A percentile compares a stretch with the other conserved stretches of the same genome.
phyloP scores from a whole-genome alignment of 2,888 invertebrate species.

The Tholera decimalis region DNA sequence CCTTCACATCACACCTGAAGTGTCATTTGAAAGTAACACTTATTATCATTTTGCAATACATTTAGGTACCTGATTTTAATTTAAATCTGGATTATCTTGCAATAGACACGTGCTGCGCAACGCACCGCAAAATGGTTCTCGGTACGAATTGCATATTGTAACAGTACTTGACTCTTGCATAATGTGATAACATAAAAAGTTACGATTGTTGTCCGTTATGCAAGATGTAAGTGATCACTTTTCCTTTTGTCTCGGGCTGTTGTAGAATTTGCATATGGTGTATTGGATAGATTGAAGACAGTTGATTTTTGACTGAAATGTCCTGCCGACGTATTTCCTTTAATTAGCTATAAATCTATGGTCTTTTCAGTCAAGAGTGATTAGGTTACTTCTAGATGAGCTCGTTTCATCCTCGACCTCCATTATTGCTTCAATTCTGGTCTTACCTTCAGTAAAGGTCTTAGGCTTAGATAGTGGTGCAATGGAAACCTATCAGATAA shows the following conservation, averaged over 20 bases:
- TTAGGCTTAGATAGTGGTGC: too few species aligned
- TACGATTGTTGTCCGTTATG: slow-evolving; percentile 44
- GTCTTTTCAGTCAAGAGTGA: too few species aligned
- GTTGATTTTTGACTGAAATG: neutral
- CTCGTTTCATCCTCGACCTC: too few species aligned
- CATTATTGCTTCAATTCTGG: too few species aligned
- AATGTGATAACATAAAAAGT: slow-evolving; percentile 41
- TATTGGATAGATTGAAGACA: neutral
- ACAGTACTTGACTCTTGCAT: slow-evolving; percentile 43
- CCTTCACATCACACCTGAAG: too few species aligned
- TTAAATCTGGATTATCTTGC: slow-evolving; percentile 35
- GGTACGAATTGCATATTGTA: slow-evolving; percentile 48
- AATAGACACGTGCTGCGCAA: slow-evolving; percentile 33
- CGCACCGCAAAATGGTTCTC: slow-evolving; percentile 33
- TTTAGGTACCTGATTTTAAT: slow-evolving; percentile 11
- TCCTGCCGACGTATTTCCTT: too few species aligned
- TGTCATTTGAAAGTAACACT: neutral
- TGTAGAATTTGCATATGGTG: neutral
- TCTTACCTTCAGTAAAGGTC: too few species aligned
- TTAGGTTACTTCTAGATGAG: too few species aligned
- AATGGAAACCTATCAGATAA: too few species aligned
- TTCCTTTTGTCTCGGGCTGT: slow-evolving; percentile 33
- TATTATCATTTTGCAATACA: slow-evolving; percentile 34
- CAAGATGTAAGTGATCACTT: slow-evolving; percentile 35
- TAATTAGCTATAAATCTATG: too few species aligned